These are phyloP conservation scores for Dicranocentrus wangi DNA, from an alignment of 2,888 invertebrate species.

Conservation along the genomic window DNA sequence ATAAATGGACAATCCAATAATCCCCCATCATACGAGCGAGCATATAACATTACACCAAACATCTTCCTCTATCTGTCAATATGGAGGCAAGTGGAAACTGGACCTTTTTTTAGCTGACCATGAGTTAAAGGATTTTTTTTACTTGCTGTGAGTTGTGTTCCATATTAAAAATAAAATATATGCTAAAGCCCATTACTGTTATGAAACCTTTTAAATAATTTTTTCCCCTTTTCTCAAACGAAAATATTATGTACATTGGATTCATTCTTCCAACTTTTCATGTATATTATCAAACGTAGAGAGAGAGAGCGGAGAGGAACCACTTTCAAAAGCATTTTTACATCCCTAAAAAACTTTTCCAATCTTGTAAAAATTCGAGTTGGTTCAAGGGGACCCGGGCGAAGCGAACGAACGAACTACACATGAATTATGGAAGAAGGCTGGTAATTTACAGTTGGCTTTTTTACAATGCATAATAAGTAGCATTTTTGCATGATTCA, in stretches of 20 bases:
- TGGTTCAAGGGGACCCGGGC: too few species aligned
- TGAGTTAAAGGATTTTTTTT: too few species aligned
- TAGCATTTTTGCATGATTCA: constrained; percentile 58
- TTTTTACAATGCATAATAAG: constrained; percentile 61
- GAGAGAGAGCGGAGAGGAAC: too few species aligned
- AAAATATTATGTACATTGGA: constrained; percentile 55
- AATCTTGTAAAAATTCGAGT: constrained; percentile 53
- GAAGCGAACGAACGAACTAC: constrained; percentile 36
- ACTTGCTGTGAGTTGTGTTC: background rate
- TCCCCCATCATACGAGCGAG: too few species aligned
- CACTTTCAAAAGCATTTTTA: constrained; percentile 51
- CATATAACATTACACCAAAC: too few species aligned
- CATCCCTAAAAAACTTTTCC: constrained; percentile 50
- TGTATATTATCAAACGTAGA: constrained; percentile 60
- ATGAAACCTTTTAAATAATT: constrained; percentile 62
- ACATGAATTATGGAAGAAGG: constrained; percentile 60
- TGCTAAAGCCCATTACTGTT: background rate
- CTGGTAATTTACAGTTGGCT: constrained; percentile 50
- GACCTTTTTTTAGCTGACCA: too few species aligned
- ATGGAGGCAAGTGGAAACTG: too few species aligned
- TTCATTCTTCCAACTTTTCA: constrained; percentile 47
- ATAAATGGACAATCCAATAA: too few species aligned
- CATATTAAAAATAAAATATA: too few species aligned
- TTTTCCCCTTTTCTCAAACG: constrained; percentile 58
- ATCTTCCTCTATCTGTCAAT: too few species aligned